Base-by-base conservation (phyloP, 1,140 invertebrate species). In the Anastrepha ludens region DNA sequence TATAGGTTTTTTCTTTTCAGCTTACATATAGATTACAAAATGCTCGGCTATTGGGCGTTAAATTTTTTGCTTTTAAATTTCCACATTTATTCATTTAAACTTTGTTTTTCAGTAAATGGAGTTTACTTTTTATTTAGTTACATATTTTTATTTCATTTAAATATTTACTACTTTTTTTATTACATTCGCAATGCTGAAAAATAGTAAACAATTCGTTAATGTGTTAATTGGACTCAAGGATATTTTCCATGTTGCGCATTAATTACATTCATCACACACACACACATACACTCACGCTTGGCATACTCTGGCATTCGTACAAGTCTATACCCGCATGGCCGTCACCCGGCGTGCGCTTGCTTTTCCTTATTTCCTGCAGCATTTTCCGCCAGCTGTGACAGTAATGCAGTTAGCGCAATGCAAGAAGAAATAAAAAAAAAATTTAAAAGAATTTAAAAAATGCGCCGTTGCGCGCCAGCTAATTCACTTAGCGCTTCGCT, bases 401-500 rank as follows among this genome's bases (percentile, higher is more conserved):
- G 74, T 81, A 81, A 81, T 81, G 74, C 74, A 81, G 50, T 81
- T 81, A 81, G 44, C 47, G 47, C 74, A 81, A 11, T 81, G 47
- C 41, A 74, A 13, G 70, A 74, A 47, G 3, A 74, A 50, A 74
- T 47, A 74, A 74, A 67, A 67, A 70, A 41, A 17, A 74, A 47
- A 47, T 15, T 44, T 29, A 0, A 29, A 29, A 29, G 29, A 29
- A 29, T 29, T 29, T 29, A 74, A 81, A 81, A 81, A 13, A n/a
- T 55, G 15, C 74, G 0, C 74, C 50, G 74, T 81, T n/a, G 47
- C 17, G 41, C 50, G 41, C 3, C 74, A n/a, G 74, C 47, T 81
- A 81, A 81, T 81, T 81, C 74, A 81, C 74, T 81, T 81, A 81
- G 74, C 74, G 47, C 74, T 81, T 81, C 74, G 74, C 74, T 81